Evolutionary conservation across 2,113 vertebrate genomes (phyloP).

Genomic region (Istiophorus platypterus): DNA sequence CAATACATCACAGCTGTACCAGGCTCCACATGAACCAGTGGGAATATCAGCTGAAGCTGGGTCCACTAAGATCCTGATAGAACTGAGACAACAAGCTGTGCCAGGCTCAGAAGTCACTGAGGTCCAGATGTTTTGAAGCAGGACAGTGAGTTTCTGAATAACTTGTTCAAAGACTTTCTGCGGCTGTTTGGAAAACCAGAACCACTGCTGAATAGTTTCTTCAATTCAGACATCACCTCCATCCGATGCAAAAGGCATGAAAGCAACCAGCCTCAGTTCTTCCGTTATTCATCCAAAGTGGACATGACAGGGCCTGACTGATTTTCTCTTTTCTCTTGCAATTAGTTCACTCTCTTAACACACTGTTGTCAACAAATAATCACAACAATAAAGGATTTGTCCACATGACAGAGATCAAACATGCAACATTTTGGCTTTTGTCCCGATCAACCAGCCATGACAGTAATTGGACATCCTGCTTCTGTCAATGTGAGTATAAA

Average conservation of each 20-base stretch:
- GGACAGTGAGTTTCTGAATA: neutral
- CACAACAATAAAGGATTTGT: neutral
- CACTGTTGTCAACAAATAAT: neutral
- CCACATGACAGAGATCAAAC: constrained; percentile 7
- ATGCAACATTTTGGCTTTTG: neutral
- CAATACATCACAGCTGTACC: neutral
- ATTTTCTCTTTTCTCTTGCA: constrained; percentile 19
- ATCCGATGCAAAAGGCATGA: neutral
- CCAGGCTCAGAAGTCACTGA: neutral
- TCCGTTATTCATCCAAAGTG: constrained; percentile 22
- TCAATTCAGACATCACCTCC: neutral
- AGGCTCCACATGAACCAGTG: neutral
- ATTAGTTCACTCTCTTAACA: constrained; percentile 15
- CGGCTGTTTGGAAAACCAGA: neutral
- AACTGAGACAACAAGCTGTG: neutral
- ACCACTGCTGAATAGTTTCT: neutral
- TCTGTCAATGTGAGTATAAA: neutral
- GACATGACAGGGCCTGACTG: neutral
- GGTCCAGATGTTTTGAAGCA: constrained; percentile 15
- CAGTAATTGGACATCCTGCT: neutral
- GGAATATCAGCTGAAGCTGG: neutral
- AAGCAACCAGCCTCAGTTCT: neutral
- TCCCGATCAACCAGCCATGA: neutral
- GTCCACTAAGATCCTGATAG: neutral
- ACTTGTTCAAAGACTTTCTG: constrained; percentile 20